Percentiles rank a stretch among this genome's conserved stretches.
Evolutionary conservation across 2,113 vertebrate species (phyloP).

Genomic region (Synodontis membranacea): DNA sequence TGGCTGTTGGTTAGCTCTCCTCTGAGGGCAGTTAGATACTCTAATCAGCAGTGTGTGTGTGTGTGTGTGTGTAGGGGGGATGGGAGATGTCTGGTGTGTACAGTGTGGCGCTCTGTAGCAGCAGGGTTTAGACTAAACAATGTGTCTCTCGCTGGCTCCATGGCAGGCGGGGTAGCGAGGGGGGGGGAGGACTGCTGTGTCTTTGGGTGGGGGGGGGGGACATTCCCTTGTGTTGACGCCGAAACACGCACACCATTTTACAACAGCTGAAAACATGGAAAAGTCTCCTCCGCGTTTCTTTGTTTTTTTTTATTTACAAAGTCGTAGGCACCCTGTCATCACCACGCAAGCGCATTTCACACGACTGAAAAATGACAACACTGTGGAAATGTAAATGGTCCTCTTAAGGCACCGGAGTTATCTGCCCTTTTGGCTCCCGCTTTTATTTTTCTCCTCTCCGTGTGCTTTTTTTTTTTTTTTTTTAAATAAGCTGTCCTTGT

Average conservation of each 20-base stretch:
- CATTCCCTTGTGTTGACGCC: conserved; percentile 59
- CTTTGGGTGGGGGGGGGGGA: conserved; percentile 37
- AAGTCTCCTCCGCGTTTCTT: conserved; percentile 3
- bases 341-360: conserved; percentile 28
- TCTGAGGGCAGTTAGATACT: conserved; percentile 25
- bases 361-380: conserved; percentile 55
- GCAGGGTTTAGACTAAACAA: conserved; percentile 64
- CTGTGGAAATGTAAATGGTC: conserved; percentile 37
- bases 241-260: conserved; percentile 28
- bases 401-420: neutral
- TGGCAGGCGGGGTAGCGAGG: conserved; percentile 20
- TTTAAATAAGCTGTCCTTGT: neutral
- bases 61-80: conserved; percentile 11
- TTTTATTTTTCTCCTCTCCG: neutral
- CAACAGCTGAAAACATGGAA: conserved; percentile 47
- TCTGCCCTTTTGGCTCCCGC: neutral
- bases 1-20: conserved; percentile 4
- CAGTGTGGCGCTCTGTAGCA: conserved; percentile 49
- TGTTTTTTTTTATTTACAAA: neutral
- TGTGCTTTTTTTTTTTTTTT: neutral
- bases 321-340: conserved; percentile 25
- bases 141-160: conserved; percentile 56
- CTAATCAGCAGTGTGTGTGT: conserved; percentile 25
- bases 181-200: conserved; percentile 13
- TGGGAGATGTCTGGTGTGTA: conserved; percentile 33